These are phyloP conservation scores for Rynchops niger DNA, from an alignment of 2,113 vertebrate species.

Conservation along the genomic window DNA sequence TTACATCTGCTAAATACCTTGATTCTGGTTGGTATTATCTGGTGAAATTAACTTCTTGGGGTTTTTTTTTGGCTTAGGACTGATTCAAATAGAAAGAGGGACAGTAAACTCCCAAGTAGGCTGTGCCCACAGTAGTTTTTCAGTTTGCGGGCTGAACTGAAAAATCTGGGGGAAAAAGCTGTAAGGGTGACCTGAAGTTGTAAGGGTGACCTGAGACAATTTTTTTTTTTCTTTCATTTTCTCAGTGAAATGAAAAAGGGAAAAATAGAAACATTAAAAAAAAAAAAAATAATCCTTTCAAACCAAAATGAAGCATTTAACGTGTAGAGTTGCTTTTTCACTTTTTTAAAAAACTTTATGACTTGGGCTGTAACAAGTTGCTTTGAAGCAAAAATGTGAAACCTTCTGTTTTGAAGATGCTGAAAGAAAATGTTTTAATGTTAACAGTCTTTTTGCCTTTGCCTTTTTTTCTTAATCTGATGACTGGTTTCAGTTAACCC, in stretches of 20 bases:
- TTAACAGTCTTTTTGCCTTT: not conserved
- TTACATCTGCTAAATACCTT: not conserved
- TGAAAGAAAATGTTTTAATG: constrained; percentile 6
- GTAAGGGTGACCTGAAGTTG: not conserved
- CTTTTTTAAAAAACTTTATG: not conserved
- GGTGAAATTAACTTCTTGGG: not conserved
- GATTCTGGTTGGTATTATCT: not conserved
- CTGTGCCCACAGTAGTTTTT: constrained; percentile 35
- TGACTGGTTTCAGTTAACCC: constrained; percentile 1
- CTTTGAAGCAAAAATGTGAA: constrained; percentile 37
- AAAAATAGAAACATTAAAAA: not conserved
- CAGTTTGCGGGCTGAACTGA: constrained; percentile 66
- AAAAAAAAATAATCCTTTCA: not conserved
- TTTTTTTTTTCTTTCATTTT: not conserved
- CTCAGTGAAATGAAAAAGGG: not conserved
- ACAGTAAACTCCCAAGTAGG: not conserved
- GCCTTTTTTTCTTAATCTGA: not conserved
- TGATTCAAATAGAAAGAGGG: not conserved
- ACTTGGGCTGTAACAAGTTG: not conserved
- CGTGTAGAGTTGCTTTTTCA: constrained; percentile 21
- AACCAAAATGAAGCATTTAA: not conserved
- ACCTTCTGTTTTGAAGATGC: not conserved
- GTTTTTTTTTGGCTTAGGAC: not conserved
- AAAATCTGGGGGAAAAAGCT: not conserved
- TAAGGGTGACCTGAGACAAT: not conserved